Base-by-base conservation (phyloP, 2,888 invertebrate species). In the Chrysolina oricalcia region DNA sequence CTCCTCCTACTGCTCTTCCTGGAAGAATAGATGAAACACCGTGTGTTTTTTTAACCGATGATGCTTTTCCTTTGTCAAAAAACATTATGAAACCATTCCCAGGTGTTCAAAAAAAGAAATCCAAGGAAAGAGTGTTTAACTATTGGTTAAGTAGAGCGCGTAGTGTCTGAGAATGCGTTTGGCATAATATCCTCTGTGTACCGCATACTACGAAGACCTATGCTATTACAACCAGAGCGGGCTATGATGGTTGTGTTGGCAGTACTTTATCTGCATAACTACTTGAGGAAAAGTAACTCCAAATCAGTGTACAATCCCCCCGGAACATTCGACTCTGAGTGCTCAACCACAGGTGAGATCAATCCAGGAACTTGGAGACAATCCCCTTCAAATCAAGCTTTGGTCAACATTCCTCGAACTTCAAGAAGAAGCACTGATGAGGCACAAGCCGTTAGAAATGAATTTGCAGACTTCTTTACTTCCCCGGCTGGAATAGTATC, bases 121-220 rank as follows among this genome's bases (percentile, higher is more conserved):
- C 70, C n/a, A 62, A 43, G 43, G 17, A 70, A 15, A 35, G 70
- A 41, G 63, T 70, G n/a, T 70, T 70, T 21, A 63, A 63, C 17
- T 70, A 70, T 41, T 1, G 70, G 6, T 19, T 63, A 19, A 41
- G 41, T 43, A 21, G 63, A 19, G 62, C 63, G n/a, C 41, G 71
- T 21, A 64, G 71, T 71, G 2, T 40, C 46, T 19, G 71, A 71
- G 63, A 72, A 72, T 72, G 72, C 64, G n/a, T 72, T 72, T 72
- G 72, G 72, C 15, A 46, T 66, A 19, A 43, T 66, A 21, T 43
- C 41, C 17, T 43, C 66, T 17, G 43, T 21, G 4, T 66, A n/a
- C 21, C 43, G 66, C 11, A n/a, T 64, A 64, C n/a, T 27, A 27
- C 27, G 27, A 27, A 27, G 27, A 15, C 63, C 63, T 19, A 11